Percentiles rank a stretch among this genome's conserved stretches.
Conservation (phyloP, 2,113 vertebrate genomes). For the Erythrolamprus reginae region DNA sequence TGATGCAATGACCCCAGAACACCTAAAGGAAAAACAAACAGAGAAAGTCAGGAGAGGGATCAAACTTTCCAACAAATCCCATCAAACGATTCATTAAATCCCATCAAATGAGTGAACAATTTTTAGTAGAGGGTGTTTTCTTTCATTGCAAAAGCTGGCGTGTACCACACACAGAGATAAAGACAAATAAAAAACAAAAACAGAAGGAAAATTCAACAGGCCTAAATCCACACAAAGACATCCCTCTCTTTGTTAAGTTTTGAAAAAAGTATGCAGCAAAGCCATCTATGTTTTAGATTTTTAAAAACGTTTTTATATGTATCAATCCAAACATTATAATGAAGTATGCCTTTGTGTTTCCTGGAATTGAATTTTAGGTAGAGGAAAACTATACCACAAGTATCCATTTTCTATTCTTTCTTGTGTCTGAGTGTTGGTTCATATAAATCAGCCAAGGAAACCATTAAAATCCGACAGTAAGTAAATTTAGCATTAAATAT, state of each 20-base stretch:
- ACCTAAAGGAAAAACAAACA: conserved; percentile 80
- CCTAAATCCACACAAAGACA: not conserved
- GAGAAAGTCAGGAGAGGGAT: conserved; percentile 60
- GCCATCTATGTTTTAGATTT: not conserved
- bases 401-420: not conserved
- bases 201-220: conserved; percentile 1
- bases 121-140: not conserved
- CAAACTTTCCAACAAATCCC: conserved; percentile 59
- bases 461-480: not conserved
- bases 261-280: not conserved
- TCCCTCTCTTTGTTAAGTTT: not conserved
- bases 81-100: conserved; percentile 53
- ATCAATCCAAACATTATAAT: not conserved
- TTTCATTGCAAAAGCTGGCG: not conserved
- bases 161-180: not conserved
- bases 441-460: not conserved
- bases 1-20: conserved; percentile 99
- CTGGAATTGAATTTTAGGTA: not conserved
- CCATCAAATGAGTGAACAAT: not conserved
- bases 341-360: not conserved
- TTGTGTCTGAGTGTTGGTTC: not conserved
- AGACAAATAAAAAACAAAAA: not conserved
- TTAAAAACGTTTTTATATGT: not conserved
- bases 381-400: not conserved
- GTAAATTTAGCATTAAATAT: not conserved